Evolutionary conservation across 2,113 vertebrate species (phyloP), one percentile per base, ranked within the genome.

Genomic region (Daphoenositta chrysoptera): DNA sequence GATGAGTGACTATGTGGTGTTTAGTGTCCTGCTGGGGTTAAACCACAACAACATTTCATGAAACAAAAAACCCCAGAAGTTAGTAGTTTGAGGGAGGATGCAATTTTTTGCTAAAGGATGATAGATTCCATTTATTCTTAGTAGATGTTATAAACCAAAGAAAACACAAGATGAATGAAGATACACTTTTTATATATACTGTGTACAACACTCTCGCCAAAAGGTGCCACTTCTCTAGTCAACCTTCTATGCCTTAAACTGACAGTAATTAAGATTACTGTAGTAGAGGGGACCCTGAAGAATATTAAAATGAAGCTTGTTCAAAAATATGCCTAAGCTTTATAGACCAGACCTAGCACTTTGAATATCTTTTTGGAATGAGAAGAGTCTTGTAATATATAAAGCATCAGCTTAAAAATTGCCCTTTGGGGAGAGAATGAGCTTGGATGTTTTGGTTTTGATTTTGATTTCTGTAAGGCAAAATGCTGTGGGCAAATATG

Each of bases 231-330:
- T 86, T 66, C 57, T 93, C 87, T 70, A 90, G 72, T 81, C 91
- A 73, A 33, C 31, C 20, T 84, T 42, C 54, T 87, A 11, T 90
- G 61, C 54, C 35, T 89, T 93, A 92, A 90, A 90, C 35, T 87
- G 95, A 82, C 87, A 90, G 82, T 93, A 89, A 94, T 92, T 90
- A 87, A 82, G 57, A 92, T 93, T 92, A 84, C 68, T 76, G 39
- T 60, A 93, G 84, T 73, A 87, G 93, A 93, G 10, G 40, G 47
- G 15, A 73, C 66, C 37, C 66, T 89, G 84, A 97, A 94, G 88
- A 83, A 87, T 79, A 79, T 86, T 83, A 31, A 78, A 91, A 76
- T 48, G 60, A 80, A 91, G 31, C 42, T 85, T 70, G 31, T 63
- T 39, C 60, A 89, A 88, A 96, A 96, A 93, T 71, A 80, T 71